Evolutionary conservation across 2,797 vertebrate genomes (phyloP).

Genomic region (Zenarchopterus dispar): DNA sequence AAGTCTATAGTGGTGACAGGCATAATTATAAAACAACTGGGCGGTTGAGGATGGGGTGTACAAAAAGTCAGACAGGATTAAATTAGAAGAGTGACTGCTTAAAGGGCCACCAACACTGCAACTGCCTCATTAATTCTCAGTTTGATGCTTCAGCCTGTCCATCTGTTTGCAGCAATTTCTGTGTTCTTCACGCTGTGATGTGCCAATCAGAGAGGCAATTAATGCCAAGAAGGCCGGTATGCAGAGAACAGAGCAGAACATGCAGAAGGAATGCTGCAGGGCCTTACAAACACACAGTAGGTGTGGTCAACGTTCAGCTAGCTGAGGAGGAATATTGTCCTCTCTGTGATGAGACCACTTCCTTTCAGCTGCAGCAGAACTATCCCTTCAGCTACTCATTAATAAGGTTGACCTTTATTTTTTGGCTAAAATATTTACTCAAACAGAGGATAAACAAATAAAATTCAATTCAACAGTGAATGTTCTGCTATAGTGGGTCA

Average conservation of each 20-base stretch:
- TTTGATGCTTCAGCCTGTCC: conserved; percentile 4
- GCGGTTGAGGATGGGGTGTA: conserved; percentile 3
- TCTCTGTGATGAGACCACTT: not conserved
- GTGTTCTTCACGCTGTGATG: not conserved
- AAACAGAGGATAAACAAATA: no score
- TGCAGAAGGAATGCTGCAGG: not conserved
- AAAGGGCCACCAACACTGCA: not conserved
- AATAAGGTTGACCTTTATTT: no score
- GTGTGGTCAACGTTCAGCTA: not conserved
- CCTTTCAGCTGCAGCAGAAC: not conserved
- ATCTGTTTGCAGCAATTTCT: conserved; percentile 20
- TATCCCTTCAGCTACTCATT: no score
- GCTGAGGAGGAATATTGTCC: not conserved
- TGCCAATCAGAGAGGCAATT: conserved; percentile 15
- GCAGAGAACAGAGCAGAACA: not conserved
- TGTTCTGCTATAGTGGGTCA: no score
- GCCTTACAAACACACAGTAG: not conserved
- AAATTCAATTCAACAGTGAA: no score
- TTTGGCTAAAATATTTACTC: no score
- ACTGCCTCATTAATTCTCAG: conserved; percentile 31
- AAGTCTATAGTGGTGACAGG: conserved; percentile 10
- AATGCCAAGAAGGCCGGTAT: not conserved
- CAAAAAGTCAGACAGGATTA: conserved; percentile 15
- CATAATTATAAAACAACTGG: conserved; percentile 31
- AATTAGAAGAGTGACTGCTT: conserved; percentile 13